Base-by-base conservation (phyloP, 2,888 invertebrate genomes). In the Nebria salina region DNA sequence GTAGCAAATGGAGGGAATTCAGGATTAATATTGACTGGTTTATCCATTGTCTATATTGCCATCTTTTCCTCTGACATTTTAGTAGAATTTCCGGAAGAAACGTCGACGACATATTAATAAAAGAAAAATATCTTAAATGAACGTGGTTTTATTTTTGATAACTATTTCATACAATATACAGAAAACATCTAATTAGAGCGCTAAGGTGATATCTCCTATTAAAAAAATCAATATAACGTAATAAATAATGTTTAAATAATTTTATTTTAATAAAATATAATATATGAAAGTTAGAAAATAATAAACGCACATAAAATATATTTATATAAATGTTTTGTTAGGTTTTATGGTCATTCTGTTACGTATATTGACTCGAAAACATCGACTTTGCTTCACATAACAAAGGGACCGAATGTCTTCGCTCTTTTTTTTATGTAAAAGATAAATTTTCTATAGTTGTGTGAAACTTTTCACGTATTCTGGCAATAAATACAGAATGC, bases 401-500 rank as follows among this genome's bases (percentile, higher is more conserved):
- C 54, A 54, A 54, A 8, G 54, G 54, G 11, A 4, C 8, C 54
- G 54, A 54, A 11, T 54, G 11, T 54, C 11, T 54, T 54, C 8
- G 4, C 8, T 13, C 7, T 11, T 54, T 13, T 8, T 11, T 54
- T 11, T 8, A 54, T 11, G 54, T 11, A 11, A 54, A 54, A 54
- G 54, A 54, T 54, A 54, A 54, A 54, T 54, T 54, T 54, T 54
- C 8, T 54, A 54, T 54, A 11, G 54, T 54, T 54, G 54, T 13
- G 54, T 54, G 54, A 54, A 54, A 54, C 4, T 5, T 54, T 54
- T 54, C 54, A 54, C 54, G 54, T 11, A 11, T 54, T 68, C 70
- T 43, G 34, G 70, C 54, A 77, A 77, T 72, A 77, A 72, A 77
- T 77, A 77, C 15, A 68, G 42, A 54, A 72, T 70, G 65, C 64